Evolutionary conservation across 2,113 vertebrate genomes (phyloP).

Genomic region (Falco punctatus): DNA sequence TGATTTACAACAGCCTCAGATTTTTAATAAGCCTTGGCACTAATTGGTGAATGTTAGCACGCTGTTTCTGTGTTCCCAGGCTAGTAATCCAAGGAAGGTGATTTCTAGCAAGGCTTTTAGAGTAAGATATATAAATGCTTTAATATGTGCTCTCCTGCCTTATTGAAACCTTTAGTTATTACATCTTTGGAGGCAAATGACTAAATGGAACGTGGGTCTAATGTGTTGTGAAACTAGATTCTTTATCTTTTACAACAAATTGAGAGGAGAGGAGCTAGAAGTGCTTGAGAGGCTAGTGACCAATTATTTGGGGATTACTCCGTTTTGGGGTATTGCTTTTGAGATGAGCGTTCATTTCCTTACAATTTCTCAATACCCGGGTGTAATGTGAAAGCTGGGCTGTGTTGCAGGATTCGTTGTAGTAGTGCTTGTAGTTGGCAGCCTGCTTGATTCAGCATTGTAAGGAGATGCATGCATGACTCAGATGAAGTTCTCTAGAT

Average conservation of each 20-base stretch:
- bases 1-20: conserved; percentile 32
- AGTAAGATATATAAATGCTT: neutral
- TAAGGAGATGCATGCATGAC: neutral
- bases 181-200: neutral
- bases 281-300: neutral
- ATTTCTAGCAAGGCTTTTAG: neutral
- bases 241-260: neutral
- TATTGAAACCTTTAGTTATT: neutral
- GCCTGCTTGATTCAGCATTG: neutral
- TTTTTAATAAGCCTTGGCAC: conserved; percentile 42
- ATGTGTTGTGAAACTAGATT: neutral
- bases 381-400: neutral
- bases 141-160: neutral
- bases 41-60: conserved; percentile 13
- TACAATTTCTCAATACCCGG: neutral
- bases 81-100: conserved; percentile 6
- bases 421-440: neutral
- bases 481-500: neutral
- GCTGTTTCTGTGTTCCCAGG: neutral
- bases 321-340: neutral
- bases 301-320: neutral
- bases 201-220: neutral
- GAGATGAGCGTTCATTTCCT: neutral
- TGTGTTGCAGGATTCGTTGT: neutral
- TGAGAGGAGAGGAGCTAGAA: neutral